Evolutionary conservation across 1,140 invertebrate genomes (phyloP), one percentile per base, ranked within the genome.

Genomic region (Sarcophaga bullata): DNA sequence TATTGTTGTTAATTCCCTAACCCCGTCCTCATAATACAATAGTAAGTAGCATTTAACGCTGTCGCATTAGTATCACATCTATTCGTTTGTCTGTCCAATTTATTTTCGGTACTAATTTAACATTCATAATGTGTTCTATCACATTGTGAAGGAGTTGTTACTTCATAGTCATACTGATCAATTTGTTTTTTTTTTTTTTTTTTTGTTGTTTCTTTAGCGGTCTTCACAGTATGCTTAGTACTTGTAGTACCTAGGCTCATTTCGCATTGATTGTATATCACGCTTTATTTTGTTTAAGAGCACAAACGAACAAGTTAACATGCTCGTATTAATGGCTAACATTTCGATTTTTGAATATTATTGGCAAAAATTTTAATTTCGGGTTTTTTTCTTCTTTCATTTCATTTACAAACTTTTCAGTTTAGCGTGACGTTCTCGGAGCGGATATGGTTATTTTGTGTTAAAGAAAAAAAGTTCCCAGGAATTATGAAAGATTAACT

Each of bases 121-220:
- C n/a, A 68, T 68, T 68, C 62, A 68, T 68, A 68, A 68, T 68
- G 62, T 68, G 62, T 68, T 68, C 62, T 68, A 58, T 3, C 17
- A 0, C 15, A 8, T 68, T 17, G 17, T 15, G 17, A 68, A 8
- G 54, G 54, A 58, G 54, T 58, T 37, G 25, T 37, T 58, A 58
- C 54, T 68, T 68, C 62, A 68, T 68, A n/a, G 62, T 68, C 62
- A 68, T 68, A 68, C 17, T 68, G 62, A 68, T 68, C n/a, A 7
- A 6, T 58, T 58, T 58, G 15, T 58, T 58, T 58, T 58, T 58
- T 13, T 0, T 54, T 62, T 62, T 62, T 68, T 68, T 68, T 8
- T 68, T 68, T 68, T 1, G 25, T 37, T 37, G 25, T 4, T 37
- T 37, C 25, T 37, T 37, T 37, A 37, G 25, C 25, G 25, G 25